phyloP scores from a whole-genome alignment of 2,113 vertebrate species.

The Ellobius talpinus region DNA sequence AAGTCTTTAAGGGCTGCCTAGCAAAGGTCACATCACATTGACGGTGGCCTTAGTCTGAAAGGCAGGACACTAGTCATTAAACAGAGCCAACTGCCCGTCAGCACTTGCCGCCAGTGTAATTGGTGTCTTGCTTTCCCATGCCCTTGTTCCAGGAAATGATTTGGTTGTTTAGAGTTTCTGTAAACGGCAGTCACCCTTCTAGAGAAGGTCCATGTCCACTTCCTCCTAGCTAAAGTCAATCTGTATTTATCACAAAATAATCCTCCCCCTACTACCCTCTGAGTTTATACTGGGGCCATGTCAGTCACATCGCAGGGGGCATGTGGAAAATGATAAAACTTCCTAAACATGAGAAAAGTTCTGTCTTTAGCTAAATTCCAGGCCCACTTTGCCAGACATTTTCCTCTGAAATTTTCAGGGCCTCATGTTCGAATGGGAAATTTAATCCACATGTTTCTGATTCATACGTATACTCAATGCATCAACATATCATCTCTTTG shows the following conservation, averaged over 20 bases:
- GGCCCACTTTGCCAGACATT: slow-evolving; percentile 75
- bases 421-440: slow-evolving; percentile 79
- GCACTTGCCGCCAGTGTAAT: slow-evolving; percentile 80
- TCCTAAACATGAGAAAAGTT: slow-evolving; percentile 48
- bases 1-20: background rate
- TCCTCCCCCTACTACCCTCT: background rate
- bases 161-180: slow-evolving; percentile 78
- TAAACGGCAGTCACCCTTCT: slow-evolving; percentile 74
- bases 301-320: slow-evolving; percentile 52
- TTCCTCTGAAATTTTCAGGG: slow-evolving; percentile 78
- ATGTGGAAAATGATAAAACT: slow-evolving; percentile 60
- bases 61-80: slow-evolving; percentile 80
- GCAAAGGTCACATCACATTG: slow-evolving; percentile 54
- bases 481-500: slow-evolving; percentile 83
- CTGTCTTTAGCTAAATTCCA: slow-evolving; percentile 73
- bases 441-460: slow-evolving; percentile 84
- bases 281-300: background rate
- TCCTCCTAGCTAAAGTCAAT: slow-evolving; percentile 52
- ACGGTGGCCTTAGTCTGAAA: slow-evolving; percentile 64
- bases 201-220: slow-evolving; percentile 28
- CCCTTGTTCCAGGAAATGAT: slow-evolving; percentile 77
- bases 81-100: slow-evolving; percentile 73
- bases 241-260: slow-evolving; percentile 43
- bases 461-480: slow-evolving; percentile 81
- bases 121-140: slow-evolving; percentile 82